These are phyloP conservation scores for Jacana jacana DNA, from an alignment of 2,113 vertebrate genomes.

Conservation along the genomic window DNA sequence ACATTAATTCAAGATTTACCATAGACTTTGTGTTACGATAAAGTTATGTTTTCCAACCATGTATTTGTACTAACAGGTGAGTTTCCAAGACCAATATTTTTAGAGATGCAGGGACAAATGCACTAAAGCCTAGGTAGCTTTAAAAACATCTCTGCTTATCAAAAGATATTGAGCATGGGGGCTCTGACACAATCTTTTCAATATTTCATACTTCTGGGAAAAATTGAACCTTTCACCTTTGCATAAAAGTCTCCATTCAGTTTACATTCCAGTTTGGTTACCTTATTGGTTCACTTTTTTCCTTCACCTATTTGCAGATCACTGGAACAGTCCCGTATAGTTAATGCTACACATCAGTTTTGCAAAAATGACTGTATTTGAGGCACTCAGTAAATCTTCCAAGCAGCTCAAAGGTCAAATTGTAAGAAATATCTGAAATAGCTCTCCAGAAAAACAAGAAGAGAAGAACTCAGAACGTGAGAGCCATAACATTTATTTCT, in stretches of 20 bases:
- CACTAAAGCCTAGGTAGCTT: not conserved
- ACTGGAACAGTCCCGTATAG: constrained; percentile 41
- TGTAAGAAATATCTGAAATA: constrained; percentile 54
- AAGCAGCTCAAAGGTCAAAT: constrained; percentile 41
- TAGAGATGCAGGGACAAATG: constrained; percentile 9
- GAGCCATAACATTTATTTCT: not conserved
- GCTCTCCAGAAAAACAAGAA: not conserved
- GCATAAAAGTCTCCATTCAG: constrained; percentile 40
- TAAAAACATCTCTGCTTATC: constrained; percentile 49
- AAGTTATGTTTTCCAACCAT: not conserved
- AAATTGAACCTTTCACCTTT: constrained; percentile 39
- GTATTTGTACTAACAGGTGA: not conserved
- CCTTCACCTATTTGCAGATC: constrained; percentile 53
- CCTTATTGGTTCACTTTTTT: constrained; percentile 43
- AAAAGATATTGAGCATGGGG: constrained; percentile 17
- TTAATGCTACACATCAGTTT: constrained; percentile 8
- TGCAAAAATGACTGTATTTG: constrained; percentile 30
- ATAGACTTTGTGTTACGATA: not conserved
- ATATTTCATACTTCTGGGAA: constrained; percentile 42
- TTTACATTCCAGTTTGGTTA: constrained; percentile 44
- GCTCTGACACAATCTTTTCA: constrained; percentile 36
- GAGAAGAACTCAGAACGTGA: not conserved
- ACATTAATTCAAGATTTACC: not conserved
- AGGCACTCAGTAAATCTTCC: constrained; percentile 36
- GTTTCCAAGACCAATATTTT: constrained; percentile 31